Evolutionary conservation across 2,113 vertebrate species (phyloP), one percentile per base, ranked within the genome.

Genomic region (Zeus faber): DNA sequence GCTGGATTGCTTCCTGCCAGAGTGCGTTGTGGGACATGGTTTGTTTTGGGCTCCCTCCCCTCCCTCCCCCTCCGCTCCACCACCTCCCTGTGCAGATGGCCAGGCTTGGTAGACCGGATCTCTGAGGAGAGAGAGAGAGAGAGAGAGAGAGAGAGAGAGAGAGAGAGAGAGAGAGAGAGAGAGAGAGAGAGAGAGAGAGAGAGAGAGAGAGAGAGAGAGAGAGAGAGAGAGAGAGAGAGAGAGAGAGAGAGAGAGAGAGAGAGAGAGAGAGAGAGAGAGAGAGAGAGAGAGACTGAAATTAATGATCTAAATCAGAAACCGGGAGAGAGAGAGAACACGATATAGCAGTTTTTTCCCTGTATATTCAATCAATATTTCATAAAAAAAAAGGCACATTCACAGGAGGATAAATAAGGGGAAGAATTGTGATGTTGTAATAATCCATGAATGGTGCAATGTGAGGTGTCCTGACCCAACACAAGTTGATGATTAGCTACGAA

Each of bases 1-100:
- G 80, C 73, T 85, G 80, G 76, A 91, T 91, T 89, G 85, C 91
- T 97, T 97, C 94, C 93, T 94, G 92, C 85, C 84, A 58, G 83
- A 85, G 77, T 85, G 87, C 58, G 88, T 91, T 92, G 85, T 91
- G 92, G 91, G 92, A 82, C 70, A 84, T 77, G n/a, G 45, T 84
- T 92, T 91, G 88, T 90, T 85, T 70, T 60, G 60, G 50, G 66
- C 72, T 39, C 65, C 49, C 72, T 58, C 67, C 72, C 49, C 62
- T 67, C 60, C 60, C 41, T 67, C 44, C 41, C 13, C 3, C 41
- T 11, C 21, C 14, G 5, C 18, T 58, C 43, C 71, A 55, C 46
- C 65, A 71, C 67, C 66, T 31, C 72, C 79, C 67, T 25, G 77
- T 76, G 65, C 85, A 86, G 82, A 87, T 87, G 84, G 80, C 74